Conservation (phyloP, 2,888 invertebrate genomes). For the Lacanobia oleracea region DNA sequence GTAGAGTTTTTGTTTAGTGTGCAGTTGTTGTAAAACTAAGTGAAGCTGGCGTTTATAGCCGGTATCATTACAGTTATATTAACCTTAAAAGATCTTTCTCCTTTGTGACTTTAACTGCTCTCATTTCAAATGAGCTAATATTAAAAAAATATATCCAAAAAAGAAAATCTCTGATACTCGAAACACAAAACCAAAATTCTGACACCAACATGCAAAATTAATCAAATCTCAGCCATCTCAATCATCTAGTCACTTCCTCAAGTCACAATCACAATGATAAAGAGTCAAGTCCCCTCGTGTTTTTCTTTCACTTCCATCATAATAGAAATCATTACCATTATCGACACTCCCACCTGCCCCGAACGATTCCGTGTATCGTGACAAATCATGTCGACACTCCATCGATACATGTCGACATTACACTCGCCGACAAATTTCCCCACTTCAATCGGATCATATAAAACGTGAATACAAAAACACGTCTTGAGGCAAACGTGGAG, state of each 20-base stretch:
- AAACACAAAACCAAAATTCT: no score
- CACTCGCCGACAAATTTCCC: constrained; percentile 49
- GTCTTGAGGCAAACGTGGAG: background rate
- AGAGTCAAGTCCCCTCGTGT: constrained; percentile 29
- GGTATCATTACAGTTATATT: background rate
- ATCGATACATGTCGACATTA: constrained; percentile 48
- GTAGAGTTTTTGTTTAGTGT: constrained; percentile 32
- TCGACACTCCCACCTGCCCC: constrained; percentile 51
- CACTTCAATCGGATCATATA: constrained; percentile 48
- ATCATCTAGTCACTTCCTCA: background rate
- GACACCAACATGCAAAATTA: background rate
- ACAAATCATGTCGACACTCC: constrained; percentile 47
- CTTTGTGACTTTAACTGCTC: no score
- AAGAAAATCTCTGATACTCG: no score
- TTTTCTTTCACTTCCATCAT: constrained; percentile 53
- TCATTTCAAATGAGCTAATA: no score
- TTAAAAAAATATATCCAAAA: no score
- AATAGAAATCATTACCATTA: constrained; percentile 60
- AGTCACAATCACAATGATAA: constrained; percentile 40
- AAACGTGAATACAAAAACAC: constrained; percentile 51
- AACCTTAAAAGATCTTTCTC: background rate
- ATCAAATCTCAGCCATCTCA: background rate
- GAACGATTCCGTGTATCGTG: constrained; percentile 29
- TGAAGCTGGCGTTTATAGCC: constrained; percentile 2
- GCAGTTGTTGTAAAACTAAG: constrained; percentile 43